A percentile compares a stretch with the other conserved stretches of the same genome.
phyloP scores from a whole-genome alignment of 2,888 invertebrate genomes.

The Pachycephus smyrnensis region DNA sequence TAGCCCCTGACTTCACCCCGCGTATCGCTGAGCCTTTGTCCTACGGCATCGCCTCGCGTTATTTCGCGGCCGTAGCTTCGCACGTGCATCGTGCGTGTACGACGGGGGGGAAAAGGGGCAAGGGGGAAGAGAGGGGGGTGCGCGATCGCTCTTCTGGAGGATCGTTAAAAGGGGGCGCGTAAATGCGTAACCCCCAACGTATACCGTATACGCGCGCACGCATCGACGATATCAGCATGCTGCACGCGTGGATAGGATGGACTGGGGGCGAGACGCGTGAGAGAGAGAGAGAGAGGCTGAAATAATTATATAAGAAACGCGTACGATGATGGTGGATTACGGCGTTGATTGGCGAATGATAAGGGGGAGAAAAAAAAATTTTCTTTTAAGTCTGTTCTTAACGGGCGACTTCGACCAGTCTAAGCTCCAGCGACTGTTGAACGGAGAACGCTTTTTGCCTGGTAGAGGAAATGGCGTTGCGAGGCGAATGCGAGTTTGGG shows the following conservation, averaged over 20 bases:
- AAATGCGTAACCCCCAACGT: background rate
- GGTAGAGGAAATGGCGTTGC: background rate
- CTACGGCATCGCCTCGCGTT: slow-evolving; percentile 61
- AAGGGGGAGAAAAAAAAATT: slow-evolving; percentile 10
- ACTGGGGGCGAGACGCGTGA: background rate
- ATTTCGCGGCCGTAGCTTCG: slow-evolving; percentile 59
- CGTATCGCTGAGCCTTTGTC: slow-evolving; percentile 62
- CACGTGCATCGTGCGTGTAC: slow-evolving; percentile 24
- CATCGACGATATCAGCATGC: background rate
- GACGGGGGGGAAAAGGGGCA: background rate
- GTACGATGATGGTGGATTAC: background rate
- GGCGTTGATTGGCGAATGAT: background rate
- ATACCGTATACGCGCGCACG: too few relatives aligned
- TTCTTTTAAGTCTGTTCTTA: background rate
- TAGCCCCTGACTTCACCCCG: slow-evolving; percentile 48
- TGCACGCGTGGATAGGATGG: background rate
- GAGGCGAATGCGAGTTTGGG: slow-evolving; percentile 15
- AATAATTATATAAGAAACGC: background rate
- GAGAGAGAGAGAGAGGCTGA: background rate
- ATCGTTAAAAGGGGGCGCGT: background rate
- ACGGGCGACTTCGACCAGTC: background rate
- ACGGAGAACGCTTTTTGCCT: too few relatives aligned
- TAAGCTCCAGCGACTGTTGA: slow-evolving; percentile 10
- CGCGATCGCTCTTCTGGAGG: slow-evolving; percentile 3
- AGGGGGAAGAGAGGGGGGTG: background rate